Evolutionary conservation across 2,113 vertebrate species (phyloP).

Genomic region (Pantherophis guttatus): DNA sequence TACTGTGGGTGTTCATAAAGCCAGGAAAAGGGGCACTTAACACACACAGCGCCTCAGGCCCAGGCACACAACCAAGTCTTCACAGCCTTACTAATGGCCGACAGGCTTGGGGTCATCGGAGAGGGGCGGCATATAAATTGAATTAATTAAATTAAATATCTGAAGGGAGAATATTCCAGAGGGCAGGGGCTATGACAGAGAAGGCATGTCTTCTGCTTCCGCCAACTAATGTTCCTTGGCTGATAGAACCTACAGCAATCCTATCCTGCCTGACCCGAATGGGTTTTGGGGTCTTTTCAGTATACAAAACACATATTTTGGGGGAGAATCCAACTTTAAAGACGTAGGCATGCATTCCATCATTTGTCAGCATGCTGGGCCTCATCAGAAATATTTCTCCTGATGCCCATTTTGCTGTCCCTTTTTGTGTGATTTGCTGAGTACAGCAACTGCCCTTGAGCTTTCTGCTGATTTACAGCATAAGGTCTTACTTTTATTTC

Average conservation of each 20-base stretch:
- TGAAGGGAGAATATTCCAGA: neutral
- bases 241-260: neutral
- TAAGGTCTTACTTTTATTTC: neutral
- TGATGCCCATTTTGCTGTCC: neutral
- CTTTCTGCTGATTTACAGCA: slow-evolving; percentile 15
- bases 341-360: neutral
- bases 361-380: neutral
- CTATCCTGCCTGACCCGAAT: neutral
- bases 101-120: neutral
- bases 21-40: neutral
- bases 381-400: neutral
- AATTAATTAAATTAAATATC: neutral
- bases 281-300: neutral
- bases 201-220: neutral
- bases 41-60: neutral
- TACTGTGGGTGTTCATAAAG: neutral
- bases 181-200: neutral
- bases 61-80: neutral
- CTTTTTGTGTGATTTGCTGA: neutral
- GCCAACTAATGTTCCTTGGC: neutral
- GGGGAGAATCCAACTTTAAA: neutral
- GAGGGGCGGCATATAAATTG: too few species aligned
- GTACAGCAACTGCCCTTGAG: neutral
- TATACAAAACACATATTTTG: neutral
- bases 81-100: neutral